Base-by-base conservation (phyloP, 2,797 vertebrate species). In the Carduelis carduelis region DNA sequence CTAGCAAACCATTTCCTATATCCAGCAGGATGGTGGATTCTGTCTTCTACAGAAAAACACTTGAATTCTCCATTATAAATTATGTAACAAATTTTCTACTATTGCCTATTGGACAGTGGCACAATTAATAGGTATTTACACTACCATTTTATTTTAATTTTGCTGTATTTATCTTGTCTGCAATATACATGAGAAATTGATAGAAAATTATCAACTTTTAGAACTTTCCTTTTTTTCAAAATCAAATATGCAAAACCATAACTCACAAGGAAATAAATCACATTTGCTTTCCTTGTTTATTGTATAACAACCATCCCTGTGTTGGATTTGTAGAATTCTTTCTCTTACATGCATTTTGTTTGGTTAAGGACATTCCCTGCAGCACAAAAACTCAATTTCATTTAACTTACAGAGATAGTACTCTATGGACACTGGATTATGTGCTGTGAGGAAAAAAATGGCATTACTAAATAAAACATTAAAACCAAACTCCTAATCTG, bases 11-110 rank as follows among this genome's bases (percentile, higher is more conserved):
- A 35, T 82, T 32, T 89, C 71, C 57, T 92, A 89, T 90, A 89
- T 82, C 56, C 71, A 95, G 60, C 74, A 94, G 83, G 23, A 65
- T 93, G 91, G 65, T 43, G 66, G 81, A 68, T 72, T 94, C 92
- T 79, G 87, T 84, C 81, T 96, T 65, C 83, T n/a, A 80, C 37
- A 90, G 30, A 92, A 43, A 87, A 76, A 95, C 84, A 93, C 90
- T 91, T 92, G 64, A 95, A 96, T 89, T 95, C 94, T 63, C 90
- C 71, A 92, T 89, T 90, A 93, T 94, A 96, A 95, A 79, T 95
- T 90, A 97, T 8, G 3, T 37, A 93, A 75, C 69, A 90, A 79
- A 95, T 70, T 97, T 55, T 90, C 81, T 93, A 82, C 85, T 81
- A 82, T 69, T 93, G 65, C 34, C 87, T 95, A 94, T 69, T 87